Evolutionary conservation across 2,113 vertebrate genomes (phyloP).

Genomic region (Colinus virginianus): DNA sequence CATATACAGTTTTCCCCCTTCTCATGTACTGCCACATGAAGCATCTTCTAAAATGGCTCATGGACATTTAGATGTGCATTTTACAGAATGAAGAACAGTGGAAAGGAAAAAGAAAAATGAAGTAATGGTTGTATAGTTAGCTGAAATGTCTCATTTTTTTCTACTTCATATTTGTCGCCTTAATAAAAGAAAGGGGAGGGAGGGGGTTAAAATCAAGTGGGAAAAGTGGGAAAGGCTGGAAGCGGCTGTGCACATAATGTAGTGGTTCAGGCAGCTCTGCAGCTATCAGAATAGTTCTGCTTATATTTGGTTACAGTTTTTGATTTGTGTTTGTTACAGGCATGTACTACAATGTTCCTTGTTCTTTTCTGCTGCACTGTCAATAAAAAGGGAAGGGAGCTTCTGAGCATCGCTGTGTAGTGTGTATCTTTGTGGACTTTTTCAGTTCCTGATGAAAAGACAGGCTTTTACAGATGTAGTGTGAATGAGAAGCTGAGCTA

Average conservation of each 20-base stretch:
- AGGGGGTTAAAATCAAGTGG: background rate
- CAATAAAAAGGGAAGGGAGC: background rate
- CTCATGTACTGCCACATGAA: fast-evolving
- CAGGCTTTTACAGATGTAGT: background rate
- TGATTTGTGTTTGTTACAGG: background rate
- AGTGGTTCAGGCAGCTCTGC: background rate
- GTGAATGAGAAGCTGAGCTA: background rate
- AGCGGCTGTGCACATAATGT: background rate
- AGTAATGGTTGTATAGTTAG: background rate
- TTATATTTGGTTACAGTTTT: background rate
- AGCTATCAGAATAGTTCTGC: background rate
- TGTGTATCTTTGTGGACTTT: background rate
- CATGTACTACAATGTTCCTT: background rate
- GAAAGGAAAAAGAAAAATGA: background rate
- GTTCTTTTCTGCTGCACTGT: background rate
- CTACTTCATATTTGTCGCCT: background rate
- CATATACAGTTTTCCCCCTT: fast-evolving
- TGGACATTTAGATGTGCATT: background rate
- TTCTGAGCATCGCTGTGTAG: background rate
- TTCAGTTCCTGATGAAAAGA: slow-evolving; percentile 14
- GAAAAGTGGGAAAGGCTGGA: background rate
- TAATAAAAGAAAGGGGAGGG: background rate
- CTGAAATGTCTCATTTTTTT: too few species aligned
- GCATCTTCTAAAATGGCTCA: background rate
- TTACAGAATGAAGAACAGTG: background rate